Evolutionary conservation across 2,888 invertebrate species (phyloP).

Genomic region (Exocentrus adspersus): DNA sequence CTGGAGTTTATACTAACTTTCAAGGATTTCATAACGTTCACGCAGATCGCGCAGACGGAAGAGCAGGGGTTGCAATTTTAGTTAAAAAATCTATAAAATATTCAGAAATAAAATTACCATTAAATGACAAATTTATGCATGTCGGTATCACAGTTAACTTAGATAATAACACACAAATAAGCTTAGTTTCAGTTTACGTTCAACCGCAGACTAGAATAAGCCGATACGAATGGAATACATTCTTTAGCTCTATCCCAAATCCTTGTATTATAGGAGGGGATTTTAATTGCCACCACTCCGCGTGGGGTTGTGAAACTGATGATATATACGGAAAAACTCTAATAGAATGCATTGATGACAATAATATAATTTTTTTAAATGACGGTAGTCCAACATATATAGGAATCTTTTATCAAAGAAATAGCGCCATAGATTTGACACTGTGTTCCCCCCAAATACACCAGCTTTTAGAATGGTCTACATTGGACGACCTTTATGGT

Average conservation of each 20-base stretch:
- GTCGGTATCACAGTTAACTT: not conserved
- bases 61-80: slow-evolving; percentile 10
- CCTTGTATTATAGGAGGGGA: not conserved
- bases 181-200: not conserved
- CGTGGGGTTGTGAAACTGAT: not conserved
- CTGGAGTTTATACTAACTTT: slow-evolving; percentile 2
- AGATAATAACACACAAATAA: not conserved
- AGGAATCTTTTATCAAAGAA: not conserved
- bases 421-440: slow-evolving; percentile 17
- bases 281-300: not conserved
- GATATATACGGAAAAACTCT: not conserved
- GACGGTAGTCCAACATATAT: slow-evolving; percentile 13
- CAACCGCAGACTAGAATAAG: not conserved
- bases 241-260: not conserved
- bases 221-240: not conserved
- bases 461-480: not conserved
- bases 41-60: slow-evolving; percentile 1
- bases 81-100: slow-evolving; percentile 5
- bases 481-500: slow-evolving; percentile 2
- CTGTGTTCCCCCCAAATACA: slow-evolving; percentile 12
- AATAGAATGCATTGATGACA: not conserved
- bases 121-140: not conserved
- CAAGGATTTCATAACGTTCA: slow-evolving; percentile 2
- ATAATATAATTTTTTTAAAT: slow-evolving; percentile 13
- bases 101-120: not conserved